Conservation (phyloP, 1,140 invertebrate genomes). For the Subanguina moxae region DNA sequence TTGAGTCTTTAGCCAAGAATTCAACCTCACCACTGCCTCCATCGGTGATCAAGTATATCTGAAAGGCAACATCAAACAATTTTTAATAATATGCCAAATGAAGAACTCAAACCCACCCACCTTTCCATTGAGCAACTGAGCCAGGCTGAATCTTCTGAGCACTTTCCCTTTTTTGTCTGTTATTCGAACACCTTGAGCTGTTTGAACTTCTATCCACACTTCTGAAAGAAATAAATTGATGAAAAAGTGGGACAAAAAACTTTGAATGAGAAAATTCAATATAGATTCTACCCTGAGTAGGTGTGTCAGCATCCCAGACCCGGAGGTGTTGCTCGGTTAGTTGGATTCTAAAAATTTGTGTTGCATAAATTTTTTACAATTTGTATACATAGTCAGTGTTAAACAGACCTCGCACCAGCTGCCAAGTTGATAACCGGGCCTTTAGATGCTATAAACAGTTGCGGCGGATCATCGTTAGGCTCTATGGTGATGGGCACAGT, state of each 20-base stretch:
- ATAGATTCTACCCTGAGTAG: conserved; percentile 18
- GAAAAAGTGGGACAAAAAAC: too few species aligned
- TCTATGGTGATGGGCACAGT: conserved; percentile 37
- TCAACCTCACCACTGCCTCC: conserved; percentile 24
- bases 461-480: conserved; percentile 45
- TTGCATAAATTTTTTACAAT: too few species aligned
- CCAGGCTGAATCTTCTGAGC: conserved; percentile 41
- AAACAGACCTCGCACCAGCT: conserved; percentile 30
- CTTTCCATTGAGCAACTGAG: conserved; percentile 42
- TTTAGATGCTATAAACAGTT: conserved; percentile 28
- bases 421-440: conserved; percentile 38
- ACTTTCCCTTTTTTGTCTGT: conserved; percentile 13
- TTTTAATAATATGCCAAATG: conserved; percentile 2
- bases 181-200: conserved; percentile 20
- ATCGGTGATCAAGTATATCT: conserved; percentile 42
- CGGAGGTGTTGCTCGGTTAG: conserved; percentile 31
- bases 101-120: conserved; percentile 17
- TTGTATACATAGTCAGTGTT: too few species aligned
- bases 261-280: too few species aligned
- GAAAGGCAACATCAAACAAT: conserved; percentile 24
- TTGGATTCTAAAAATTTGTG: conserved; percentile 13
- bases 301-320: conserved; percentile 45
- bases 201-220: conserved; percentile 38
- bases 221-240: neutral
- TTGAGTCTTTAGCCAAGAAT: conserved; percentile 21